Evolutionary conservation across 1,140 invertebrate species (phyloP).

Genomic region (Ceratosolen solmsi): DNA sequence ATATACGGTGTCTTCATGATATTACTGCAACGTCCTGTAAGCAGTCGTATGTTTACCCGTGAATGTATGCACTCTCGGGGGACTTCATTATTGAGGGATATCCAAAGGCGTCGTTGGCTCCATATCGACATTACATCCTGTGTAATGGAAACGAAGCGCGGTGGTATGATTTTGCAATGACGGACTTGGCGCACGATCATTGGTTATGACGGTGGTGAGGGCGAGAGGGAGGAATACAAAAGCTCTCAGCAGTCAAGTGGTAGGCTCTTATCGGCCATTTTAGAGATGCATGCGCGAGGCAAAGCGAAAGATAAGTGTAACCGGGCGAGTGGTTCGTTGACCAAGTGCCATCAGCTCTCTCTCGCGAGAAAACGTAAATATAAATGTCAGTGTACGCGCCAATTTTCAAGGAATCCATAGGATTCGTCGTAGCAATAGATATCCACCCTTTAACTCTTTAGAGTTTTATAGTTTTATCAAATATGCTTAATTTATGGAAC

Average conservation of each 20-base stretch:
- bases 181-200: neutral
- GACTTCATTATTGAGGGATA: conserved; percentile 53
- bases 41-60: neutral
- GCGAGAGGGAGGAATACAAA: conserved; percentile 51
- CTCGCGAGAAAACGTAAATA: conserved; percentile 34
- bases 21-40: neutral
- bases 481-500: no score
- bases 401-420: conserved; percentile 26
- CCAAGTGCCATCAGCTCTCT: conserved; percentile 42
- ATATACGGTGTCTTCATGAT: neutral
- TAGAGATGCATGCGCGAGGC: conserved; percentile 57
- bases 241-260: conserved; percentile 58
- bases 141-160: conserved; percentile 54
- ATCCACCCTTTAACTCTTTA: neutral
- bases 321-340: conserved; percentile 42
- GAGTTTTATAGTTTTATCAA: no score
- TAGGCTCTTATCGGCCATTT: conserved; percentile 62
- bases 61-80: conserved; percentile 13
- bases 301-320: conserved; percentile 25
- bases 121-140: conserved; percentile 55
- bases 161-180: neutral
- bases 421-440: conserved; percentile 5
- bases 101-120: conserved; percentile 52
- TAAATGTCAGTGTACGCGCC: neutral
- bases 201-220: neutral